These are phyloP conservation scores for Papilio xuthus DNA, from an alignment of 1,140 invertebrate genomes.

Conservation along the genomic window DNA sequence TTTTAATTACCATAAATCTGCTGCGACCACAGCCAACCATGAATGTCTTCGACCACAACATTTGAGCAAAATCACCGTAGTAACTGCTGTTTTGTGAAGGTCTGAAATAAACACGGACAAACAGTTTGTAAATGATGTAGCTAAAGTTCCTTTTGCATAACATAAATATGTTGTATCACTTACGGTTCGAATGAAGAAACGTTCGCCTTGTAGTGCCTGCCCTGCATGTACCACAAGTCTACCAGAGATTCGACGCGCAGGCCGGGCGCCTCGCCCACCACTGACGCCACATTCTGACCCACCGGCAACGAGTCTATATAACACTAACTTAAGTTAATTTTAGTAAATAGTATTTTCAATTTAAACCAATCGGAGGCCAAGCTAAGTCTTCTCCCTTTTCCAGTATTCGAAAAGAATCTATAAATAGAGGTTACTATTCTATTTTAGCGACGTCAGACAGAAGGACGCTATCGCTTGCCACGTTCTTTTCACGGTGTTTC, in stretches of 20 bases:
- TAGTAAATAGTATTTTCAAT: no score
- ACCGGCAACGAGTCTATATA: constrained; percentile 62
- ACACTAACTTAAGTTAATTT: neutral
- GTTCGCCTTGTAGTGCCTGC: constrained; percentile 56
- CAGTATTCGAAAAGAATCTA: no score
- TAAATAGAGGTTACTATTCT: no score
- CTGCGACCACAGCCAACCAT: constrained; percentile 72
- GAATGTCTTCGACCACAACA: constrained; percentile 64
- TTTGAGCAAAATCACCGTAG: constrained; percentile 71
- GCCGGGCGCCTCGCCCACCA: constrained; percentile 73
- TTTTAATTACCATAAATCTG: constrained; percentile 64
- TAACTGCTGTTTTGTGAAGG: constrained; percentile 45
- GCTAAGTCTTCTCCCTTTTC: no score
- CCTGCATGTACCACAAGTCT: constrained; percentile 73
- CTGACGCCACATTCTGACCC: constrained; percentile 68
- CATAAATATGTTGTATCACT: constrained; percentile 39
- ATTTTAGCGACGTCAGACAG: no score
- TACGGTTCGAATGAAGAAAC: constrained; percentile 58
- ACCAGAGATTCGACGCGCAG: constrained; percentile 69
- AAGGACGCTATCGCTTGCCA: no score
- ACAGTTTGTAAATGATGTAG: neutral
- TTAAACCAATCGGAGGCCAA: no score
- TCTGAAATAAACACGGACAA: constrained; percentile 43
- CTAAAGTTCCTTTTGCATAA: neutral
- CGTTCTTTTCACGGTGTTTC: no score